Evolutionary conservation across 2,113 vertebrate genomes (phyloP).

Genomic region (Peromyscus leucopus): DNA sequence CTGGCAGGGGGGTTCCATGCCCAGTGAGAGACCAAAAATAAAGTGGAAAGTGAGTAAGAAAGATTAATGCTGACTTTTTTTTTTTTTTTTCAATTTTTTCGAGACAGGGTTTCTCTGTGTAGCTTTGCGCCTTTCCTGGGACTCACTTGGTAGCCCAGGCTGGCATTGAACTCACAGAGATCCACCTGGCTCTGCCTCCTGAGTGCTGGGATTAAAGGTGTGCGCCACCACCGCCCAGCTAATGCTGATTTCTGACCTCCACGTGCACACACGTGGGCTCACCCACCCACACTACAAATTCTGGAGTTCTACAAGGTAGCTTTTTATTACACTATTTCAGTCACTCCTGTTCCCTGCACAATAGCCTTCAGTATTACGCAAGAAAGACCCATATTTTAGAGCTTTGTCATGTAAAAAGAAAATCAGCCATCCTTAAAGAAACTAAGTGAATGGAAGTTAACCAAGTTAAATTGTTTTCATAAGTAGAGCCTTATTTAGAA

Average conservation of each 20-base stretch:
- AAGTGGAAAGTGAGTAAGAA: neutral
- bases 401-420: neutral
- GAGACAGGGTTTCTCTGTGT: too few relatives aligned
- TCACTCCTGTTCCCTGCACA: neutral
- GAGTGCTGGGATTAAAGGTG: too few relatives aligned
- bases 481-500: constrained; percentile 57
- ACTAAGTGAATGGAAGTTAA: neutral
- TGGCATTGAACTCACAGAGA: too few relatives aligned
- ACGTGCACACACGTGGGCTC: neutral
- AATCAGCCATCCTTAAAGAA: neutral
- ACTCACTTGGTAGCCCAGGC: too few relatives aligned
- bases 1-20: neutral
- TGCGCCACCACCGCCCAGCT: too few relatives aligned
- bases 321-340: neutral
- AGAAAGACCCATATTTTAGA: neutral
- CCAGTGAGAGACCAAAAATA: neutral
- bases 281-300: neutral
- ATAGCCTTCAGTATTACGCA: neutral
- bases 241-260: neutral
- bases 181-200: too few relatives aligned
- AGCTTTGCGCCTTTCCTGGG: too few relatives aligned
- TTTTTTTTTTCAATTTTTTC: too few relatives aligned
- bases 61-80: neutral
- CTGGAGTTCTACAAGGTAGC: neutral
- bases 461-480: constrained; percentile 36